Percentiles rank a stretch among this genome's conserved stretches.
Evolutionary conservation across 2,797 vertebrate genomes (phyloP).

Genomic region (Spea hammondii): DNA sequence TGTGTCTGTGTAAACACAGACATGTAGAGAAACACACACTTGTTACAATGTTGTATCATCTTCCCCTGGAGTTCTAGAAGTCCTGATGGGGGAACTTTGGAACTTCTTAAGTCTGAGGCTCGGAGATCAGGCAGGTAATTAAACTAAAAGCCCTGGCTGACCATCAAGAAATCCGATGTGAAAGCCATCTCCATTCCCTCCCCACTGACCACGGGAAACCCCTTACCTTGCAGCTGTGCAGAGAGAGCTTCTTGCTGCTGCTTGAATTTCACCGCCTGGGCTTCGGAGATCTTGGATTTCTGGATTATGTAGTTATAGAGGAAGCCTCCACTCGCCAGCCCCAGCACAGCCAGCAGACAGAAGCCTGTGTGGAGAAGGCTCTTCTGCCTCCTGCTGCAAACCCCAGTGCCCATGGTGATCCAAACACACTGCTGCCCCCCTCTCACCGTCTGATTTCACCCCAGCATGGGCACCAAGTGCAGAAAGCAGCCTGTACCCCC

Average conservation of each 20-base stretch:
- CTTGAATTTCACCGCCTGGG: slow-evolving; percentile 59
- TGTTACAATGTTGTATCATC: too few relatives aligned
- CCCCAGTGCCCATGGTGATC: slow-evolving; percentile 59
- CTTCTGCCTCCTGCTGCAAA: slow-evolving; percentile 67
- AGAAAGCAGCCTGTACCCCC: neutral
- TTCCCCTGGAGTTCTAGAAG: slow-evolving; percentile 1
- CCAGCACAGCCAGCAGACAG: slow-evolving; percentile 55
- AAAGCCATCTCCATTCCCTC: neutral
- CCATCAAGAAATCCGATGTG: neutral
- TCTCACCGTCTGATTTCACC: neutral
- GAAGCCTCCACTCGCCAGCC: slow-evolving; percentile 57
- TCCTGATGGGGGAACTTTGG: slow-evolving; percentile 29
- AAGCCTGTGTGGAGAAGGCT: slow-evolving; percentile 60
- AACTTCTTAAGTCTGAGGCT: neutral
- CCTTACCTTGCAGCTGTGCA: slow-evolving; percentile 69
- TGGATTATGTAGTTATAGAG: slow-evolving; percentile 61
- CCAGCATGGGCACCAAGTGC: slow-evolving; percentile 26
- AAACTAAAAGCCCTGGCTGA: slow-evolving; percentile 29
- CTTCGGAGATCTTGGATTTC: slow-evolving; percentile 54
- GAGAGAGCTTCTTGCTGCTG: slow-evolving; percentile 70
- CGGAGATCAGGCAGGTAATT: slow-evolving; percentile 3
- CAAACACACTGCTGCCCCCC: neutral
- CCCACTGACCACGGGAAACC: neutral
- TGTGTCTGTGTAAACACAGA: too few relatives aligned
- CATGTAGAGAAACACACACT: too few relatives aligned